phyloP scores from a whole-genome alignment of 2,888 invertebrate species.

The Heliconius erato region DNA sequence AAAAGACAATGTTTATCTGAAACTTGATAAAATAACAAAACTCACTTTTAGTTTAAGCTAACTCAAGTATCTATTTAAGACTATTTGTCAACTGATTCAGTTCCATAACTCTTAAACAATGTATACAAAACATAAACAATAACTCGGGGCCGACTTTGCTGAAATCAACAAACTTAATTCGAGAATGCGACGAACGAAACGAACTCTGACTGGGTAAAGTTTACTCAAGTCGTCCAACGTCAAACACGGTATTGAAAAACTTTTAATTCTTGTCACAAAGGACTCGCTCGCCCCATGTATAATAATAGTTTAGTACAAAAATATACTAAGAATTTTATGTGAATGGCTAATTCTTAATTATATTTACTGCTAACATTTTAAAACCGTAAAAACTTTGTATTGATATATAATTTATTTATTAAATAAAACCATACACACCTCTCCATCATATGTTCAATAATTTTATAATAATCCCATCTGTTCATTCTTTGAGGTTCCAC shows the following conservation, averaged over 20 bases:
- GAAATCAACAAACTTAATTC: constrained; percentile 54
- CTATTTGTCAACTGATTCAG: constrained; percentile 53
- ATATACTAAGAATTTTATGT: constrained; percentile 1
- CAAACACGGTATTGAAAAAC: constrained; percentile 48
- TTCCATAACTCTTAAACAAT: constrained; percentile 53
- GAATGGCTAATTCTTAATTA: background rate
- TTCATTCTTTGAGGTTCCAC: constrained; percentile 78
- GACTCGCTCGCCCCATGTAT: constrained; percentile 30
- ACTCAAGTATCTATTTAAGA: constrained; percentile 51
- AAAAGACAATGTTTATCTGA: constrained; percentile 15
- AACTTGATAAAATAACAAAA: background rate
- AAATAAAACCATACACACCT: constrained; percentile 72
- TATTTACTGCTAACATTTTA: no score
- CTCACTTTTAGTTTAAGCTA: constrained; percentile 40
- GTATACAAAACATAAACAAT: constrained; percentile 55
- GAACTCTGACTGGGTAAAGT: constrained; percentile 49
- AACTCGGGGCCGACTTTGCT: constrained; percentile 51
- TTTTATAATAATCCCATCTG: constrained; percentile 89
- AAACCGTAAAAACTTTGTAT: no score
- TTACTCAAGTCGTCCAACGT: constrained; percentile 48
- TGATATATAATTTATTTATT: no score
- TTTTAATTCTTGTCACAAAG: constrained; percentile 45
- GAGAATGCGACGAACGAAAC: constrained; percentile 51
- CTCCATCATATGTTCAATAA: constrained; percentile 86
- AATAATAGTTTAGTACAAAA: constrained; percentile 31